Evolutionary conservation across 2,797 vertebrate species (phyloP).

Genomic region (Psittacula derbiana): DNA sequence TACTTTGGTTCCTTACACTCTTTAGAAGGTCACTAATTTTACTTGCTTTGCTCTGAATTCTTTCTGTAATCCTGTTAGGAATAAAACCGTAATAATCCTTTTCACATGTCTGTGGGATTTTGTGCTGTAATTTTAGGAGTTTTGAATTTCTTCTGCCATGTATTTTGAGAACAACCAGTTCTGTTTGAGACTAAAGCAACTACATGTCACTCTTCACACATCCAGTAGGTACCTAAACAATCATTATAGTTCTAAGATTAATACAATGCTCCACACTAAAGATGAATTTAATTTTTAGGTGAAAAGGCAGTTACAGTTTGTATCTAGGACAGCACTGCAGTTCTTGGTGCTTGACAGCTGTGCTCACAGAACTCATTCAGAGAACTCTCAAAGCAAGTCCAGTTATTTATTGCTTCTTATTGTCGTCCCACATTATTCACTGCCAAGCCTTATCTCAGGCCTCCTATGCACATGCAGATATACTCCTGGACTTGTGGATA

Average conservation of each 20-base stretch:
- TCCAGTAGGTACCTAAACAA: background rate
- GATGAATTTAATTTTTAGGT: background rate
- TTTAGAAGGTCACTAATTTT: conserved; percentile 3
- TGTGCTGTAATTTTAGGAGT: background rate
- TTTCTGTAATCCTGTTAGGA: conserved; percentile 2
- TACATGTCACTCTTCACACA: background rate
- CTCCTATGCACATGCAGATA: background rate
- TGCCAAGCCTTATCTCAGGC: background rate
- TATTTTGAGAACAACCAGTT: background rate
- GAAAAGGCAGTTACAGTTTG: background rate
- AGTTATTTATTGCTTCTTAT: background rate
- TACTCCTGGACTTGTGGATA: background rate
- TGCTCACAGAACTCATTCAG: background rate
- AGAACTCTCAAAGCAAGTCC: background rate
- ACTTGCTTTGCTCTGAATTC: background rate
- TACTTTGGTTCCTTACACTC: background rate
- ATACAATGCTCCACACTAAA: background rate
- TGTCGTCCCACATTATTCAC: background rate
- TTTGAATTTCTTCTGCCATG: background rate
- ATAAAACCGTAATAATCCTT: background rate
- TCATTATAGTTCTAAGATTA: background rate
- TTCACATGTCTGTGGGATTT: background rate
- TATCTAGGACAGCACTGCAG: background rate
- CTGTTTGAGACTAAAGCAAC: background rate
- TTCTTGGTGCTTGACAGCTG: background rate